phyloP scores from a whole-genome alignment of 2,113 vertebrate genomes.

The Acinonyx jubatus region DNA sequence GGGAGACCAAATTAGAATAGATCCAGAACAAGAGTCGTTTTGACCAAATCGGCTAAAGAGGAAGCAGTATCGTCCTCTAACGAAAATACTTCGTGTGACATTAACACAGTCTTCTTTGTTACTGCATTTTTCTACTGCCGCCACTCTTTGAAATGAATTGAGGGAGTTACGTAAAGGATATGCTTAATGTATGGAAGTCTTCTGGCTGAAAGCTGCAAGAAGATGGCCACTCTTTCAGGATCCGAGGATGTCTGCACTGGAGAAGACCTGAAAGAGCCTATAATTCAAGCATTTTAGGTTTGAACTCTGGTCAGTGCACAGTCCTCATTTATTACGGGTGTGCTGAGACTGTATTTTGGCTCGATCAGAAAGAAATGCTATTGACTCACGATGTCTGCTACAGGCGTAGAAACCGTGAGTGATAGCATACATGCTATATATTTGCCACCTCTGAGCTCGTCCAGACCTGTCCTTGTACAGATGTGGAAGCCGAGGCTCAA shows the following conservation, averaged over 20 bases:
- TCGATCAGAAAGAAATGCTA: background rate
- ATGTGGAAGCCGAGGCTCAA: background rate
- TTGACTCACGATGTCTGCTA: constrained; percentile 9
- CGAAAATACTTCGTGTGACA: background rate
- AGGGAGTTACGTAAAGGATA: background rate
- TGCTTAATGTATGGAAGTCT: background rate
- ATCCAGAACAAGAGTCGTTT: background rate
- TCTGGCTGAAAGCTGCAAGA: background rate
- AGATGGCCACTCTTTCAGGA: background rate
- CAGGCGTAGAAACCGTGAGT: background rate
- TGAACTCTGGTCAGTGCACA: background rate
- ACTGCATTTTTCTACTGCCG: background rate
- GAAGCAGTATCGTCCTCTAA: background rate
- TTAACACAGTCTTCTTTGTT: background rate
- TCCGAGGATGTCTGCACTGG: background rate
- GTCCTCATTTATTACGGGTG: background rate
- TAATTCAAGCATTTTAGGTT: background rate
- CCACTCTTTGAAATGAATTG: constrained; percentile 35
- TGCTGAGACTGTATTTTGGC: background rate
- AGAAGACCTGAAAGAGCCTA: background rate
- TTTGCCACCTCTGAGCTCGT: background rate
- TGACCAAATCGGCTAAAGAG: background rate
- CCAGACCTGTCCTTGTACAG: background rate
- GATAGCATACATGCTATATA: background rate
- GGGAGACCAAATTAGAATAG: background rate